Evolutionary conservation across 2,888 invertebrate genomes (phyloP), one percentile per base, ranked within the genome.

Genomic region (Acleris laterana): DNA sequence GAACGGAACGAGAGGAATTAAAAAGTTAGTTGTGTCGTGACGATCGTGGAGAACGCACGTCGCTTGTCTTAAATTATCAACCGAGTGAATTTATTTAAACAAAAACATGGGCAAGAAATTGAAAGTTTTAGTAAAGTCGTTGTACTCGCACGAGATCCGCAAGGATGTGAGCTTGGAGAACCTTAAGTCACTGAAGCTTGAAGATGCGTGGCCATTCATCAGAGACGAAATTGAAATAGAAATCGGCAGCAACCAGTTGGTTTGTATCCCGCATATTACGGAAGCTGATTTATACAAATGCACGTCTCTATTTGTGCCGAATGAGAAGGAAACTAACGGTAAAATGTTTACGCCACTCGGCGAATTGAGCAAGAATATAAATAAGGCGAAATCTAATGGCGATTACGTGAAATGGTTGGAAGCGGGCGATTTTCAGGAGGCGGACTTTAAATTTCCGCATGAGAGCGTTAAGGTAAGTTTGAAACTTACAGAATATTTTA

Each of bases 171-270:
- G 89, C 72, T 80, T 93, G 69, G 88, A 87, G 5, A 85, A 76
- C 53, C 79, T 93, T 63, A 89, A 91, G 69, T 93, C 93, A 19
- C 77, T 93, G 11, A 91, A 91, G 71, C 79, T 93, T 51, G 93
- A 93, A 70, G 93, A 93, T 64, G 93, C 93, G 1, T 93, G 93
- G 93, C 93, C 93, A 17, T 93, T 93, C 77, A 93, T 93, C 56
- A 84, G 93, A 74, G 93, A 93, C 69, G 93, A 93, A 86, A 93
- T 93, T 57, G 93, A 93, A 76, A 89, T 82, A 55, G 93, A 93
- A 84, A 93, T 93, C 68, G 93, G 93, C n/a, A 89, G 88, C 72
- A 90, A 85, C 69, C 88, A 92, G 76, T 81, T 92, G 57, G 88
- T 93, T 64, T 93, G 93, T 79, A 93, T 93, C 68, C 93, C 93